phyloP scores from a whole-genome alignment of 2,888 invertebrate species.

The Eupithecia dodoneata region DNA sequence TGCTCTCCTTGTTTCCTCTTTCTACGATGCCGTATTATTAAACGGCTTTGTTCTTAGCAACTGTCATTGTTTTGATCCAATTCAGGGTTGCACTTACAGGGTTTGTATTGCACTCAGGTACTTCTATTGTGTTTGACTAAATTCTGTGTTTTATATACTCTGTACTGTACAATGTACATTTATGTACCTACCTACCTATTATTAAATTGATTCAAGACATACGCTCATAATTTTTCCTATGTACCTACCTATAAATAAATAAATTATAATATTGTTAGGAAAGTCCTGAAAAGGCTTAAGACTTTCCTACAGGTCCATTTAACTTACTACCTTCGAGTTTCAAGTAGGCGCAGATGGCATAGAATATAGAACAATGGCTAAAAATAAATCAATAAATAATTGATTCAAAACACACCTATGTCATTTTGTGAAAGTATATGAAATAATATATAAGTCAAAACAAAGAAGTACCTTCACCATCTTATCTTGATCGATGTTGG shows the following conservation, averaged over 20 bases:
- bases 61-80: neutral
- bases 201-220: neutral
- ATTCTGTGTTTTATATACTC: neutral
- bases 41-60: neutral
- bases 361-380: no score
- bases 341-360: no score
- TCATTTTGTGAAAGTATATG: no score
- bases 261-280: no score
- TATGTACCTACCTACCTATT: no score
- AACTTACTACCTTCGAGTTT: no score
- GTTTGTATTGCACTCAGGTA: neutral
- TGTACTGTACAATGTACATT: neutral
- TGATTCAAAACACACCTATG: no score
- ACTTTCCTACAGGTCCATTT: no score
- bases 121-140: neutral
- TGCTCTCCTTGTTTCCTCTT: neutral
- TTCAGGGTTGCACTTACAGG: neutral
- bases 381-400: no score
- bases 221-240: no score
- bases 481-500: constrained; percentile 7
- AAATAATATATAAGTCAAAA: neutral
- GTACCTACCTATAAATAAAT: no score
- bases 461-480: constrained; percentile 2
- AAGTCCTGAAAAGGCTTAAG: no score
- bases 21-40: neutral